Evolutionary conservation across 2,888 invertebrate species (phyloP).

Genomic region (Chrysolina haemoptera): DNA sequence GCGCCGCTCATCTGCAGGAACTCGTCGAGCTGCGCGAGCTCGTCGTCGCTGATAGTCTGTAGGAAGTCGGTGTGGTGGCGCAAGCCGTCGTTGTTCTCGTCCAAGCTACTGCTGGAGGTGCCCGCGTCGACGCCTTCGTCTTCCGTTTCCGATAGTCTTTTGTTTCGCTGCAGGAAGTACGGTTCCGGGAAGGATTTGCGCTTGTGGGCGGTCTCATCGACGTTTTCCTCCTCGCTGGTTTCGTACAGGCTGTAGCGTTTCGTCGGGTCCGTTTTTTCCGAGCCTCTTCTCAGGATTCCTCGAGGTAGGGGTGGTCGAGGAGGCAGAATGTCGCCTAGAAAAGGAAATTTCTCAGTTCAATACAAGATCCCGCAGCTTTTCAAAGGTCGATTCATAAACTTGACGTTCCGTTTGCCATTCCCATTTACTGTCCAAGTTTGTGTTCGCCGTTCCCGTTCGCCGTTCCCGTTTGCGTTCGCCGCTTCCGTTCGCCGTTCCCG

Average conservation of each 20-base stretch:
- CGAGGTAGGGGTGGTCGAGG: constrained; percentile 82
- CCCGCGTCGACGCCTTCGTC: constrained; percentile 76
- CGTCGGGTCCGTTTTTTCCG: constrained; percentile 50
- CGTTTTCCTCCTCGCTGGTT: constrained; percentile 73
- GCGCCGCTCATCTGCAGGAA: constrained; percentile 81
- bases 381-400: too few relatives aligned
- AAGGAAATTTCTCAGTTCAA: too few relatives aligned
- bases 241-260: constrained; percentile 85
- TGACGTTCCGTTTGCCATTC: too few relatives aligned
- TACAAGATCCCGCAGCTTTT: too few relatives aligned
- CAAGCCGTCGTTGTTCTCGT: constrained; percentile 68
- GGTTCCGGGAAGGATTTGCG: constrained; percentile 85
- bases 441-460: too few relatives aligned
- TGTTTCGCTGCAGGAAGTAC: constrained; percentile 66
- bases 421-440: too few relatives aligned
- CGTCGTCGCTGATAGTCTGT: constrained; percentile 73
- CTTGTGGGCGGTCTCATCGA: constrained; percentile 72
- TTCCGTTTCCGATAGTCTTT: constrained; percentile 68
- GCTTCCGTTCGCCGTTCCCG: too few relatives aligned
- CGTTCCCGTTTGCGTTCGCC: too few relatives aligned
- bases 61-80: constrained; percentile 58
- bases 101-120: constrained; percentile 73
- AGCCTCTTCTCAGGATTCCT: constrained; percentile 74
- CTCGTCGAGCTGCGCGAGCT: constrained; percentile 79
- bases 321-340: constrained; percentile 29